These are phyloP conservation scores for Drosophila mauritiana DNA, from an alignment of 1,140 invertebrate species.

Conservation along the genomic window DNA sequence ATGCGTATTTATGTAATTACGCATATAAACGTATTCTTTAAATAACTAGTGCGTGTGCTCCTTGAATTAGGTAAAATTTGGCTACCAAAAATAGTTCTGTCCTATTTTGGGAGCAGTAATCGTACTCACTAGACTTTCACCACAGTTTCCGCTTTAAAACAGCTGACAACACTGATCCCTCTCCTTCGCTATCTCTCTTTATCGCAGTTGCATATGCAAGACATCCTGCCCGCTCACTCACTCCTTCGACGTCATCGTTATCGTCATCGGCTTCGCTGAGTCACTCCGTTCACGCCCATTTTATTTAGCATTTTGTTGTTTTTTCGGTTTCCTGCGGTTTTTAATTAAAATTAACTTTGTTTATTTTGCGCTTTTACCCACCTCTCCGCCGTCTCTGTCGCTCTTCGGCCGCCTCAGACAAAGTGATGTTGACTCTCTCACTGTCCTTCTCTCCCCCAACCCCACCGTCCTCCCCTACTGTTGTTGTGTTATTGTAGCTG, in stretches of 20 bases:
- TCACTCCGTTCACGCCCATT: conserved; percentile 55
- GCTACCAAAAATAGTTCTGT: no score
- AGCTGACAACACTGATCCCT: conserved; percentile 10
- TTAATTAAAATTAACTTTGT: conserved; percentile 83
- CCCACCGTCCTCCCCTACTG: conserved; percentile 1
- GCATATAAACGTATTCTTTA: no score
- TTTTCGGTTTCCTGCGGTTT: conserved; percentile 77
- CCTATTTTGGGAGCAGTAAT: no score
- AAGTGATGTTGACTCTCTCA: conserved; percentile 68
- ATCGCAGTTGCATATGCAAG: conserved; percentile 61
- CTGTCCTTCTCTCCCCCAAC: neutral
- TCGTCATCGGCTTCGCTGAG: conserved; percentile 41
- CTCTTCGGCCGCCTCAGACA: conserved; percentile 29
- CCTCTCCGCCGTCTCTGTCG: neutral
- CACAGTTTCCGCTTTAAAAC: no score
- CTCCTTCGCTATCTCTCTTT: conserved; percentile 24
- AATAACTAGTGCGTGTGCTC: no score
- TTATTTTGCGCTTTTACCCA: conserved; percentile 75
- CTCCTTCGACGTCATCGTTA: conserved; percentile 26
- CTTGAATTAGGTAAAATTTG: no score
- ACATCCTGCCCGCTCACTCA: conserved; percentile 5
- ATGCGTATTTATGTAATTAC: no score
- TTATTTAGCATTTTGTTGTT: conserved; percentile 80
- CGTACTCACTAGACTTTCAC: no score
- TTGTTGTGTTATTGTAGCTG: conserved; percentile 52